Percentiles rank a stretch among this genome's conserved stretches.
Evolutionary conservation across 1,140 invertebrate species (phyloP).

Genomic region (Rhopalosiphum padi): DNA sequence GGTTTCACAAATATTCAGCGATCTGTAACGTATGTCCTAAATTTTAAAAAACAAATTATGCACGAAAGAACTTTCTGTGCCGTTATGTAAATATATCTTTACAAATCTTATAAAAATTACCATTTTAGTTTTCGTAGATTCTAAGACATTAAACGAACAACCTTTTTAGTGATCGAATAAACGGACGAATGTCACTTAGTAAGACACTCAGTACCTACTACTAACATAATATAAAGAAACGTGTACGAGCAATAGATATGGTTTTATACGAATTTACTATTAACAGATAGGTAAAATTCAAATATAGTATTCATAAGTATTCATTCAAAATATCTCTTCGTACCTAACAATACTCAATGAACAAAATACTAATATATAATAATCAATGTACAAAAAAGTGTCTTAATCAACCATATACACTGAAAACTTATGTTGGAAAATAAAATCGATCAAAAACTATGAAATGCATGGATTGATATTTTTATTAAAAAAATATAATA

Average conservation of each 20-base stretch:
- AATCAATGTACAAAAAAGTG: background rate
- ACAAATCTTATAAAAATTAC: conserved; percentile 1
- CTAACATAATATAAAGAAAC: background rate
- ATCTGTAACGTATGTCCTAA: conserved; percentile 30
- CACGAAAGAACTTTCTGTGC: background rate
- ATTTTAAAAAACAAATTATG: background rate
- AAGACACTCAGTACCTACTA: background rate
- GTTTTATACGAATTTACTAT: background rate
- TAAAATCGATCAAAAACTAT: background rate
- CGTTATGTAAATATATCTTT: conserved; percentile 14
- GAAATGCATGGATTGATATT: background rate
- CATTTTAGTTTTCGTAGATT: conserved; percentile 12
- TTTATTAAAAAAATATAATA: background rate
- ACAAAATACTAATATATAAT: background rate
- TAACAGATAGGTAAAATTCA: background rate
- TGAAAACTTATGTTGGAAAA: background rate
- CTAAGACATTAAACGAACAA: background rate
- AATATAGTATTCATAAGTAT: background rate
- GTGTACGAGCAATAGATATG: background rate
- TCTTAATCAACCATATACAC: background rate
- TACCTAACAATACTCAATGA: background rate
- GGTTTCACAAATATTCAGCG: background rate
- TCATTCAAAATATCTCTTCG: background rate
- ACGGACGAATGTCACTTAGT: background rate
- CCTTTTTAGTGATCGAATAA: background rate